Base-by-base conservation (phyloP, 2,797 vertebrate species). In the Dendrocincla fuliginosa region DNA sequence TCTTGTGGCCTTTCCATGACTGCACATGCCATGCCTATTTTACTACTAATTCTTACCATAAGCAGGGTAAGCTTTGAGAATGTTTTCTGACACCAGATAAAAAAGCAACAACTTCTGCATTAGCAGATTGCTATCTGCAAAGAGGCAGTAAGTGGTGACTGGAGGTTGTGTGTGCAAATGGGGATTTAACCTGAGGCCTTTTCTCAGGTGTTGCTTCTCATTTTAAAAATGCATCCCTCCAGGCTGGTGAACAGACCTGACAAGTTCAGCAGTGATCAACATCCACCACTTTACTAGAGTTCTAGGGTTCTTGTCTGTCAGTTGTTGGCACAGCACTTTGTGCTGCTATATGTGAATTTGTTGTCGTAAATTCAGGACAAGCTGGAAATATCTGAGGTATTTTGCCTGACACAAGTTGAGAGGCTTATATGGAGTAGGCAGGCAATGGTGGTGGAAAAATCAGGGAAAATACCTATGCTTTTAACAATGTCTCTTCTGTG, bases 391-490 rank as follows among this genome's bases (percentile, higher is more conserved):
- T 2, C 41, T 2, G 56, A 67, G 30, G 74, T 90, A 69, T 70
- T 94, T 94, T 91, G 77, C 37, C 47, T 87, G 63, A 88, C 63
- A 59, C 22, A 35, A 35, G 32, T 65, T 82, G 87, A 94, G 74
- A 64, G 39, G 83, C 61, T 84, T 73, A 59, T 52, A 60, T 55
- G 65, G 69, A 94, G 50, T 32, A 63, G 76, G 37, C 37, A 87
- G 68, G 78, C 92, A 85, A 84, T 70, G 81, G 60, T 50, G 39
- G 61, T 95, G 60, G 73, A 90, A 91, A 93, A 93, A 94, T 95
- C 96, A 95, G 96, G 96, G 95, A 96, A 95, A 95, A 95, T 95
- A 95, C 91, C 95, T 94, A 80, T 91, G 95, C 92, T 93, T 96
- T 96, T 96, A 95, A 93, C 55, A 79, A 49, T 79, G 44, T 94